These are phyloP conservation scores for Takifugu flavidus DNA, from an alignment of 2,113 vertebrate species.

Conservation along the genomic window DNA sequence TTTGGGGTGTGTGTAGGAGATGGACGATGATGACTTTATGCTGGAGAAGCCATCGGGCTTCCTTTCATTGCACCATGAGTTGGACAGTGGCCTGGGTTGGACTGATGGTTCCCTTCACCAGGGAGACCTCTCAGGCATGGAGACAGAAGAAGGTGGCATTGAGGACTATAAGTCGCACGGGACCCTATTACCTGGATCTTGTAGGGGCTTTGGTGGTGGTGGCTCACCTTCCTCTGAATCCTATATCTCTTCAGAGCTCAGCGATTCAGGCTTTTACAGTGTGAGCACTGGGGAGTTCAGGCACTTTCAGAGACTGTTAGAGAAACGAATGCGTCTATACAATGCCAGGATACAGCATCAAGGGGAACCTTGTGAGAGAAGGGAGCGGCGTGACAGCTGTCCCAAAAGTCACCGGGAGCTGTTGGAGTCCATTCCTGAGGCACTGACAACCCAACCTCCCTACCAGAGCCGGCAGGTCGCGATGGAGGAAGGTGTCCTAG, in stretches of 20 bases:
- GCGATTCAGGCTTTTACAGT: conserved; percentile 74
- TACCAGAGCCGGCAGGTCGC: conserved; percentile 47
- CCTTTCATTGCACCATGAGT: conserved; percentile 70
- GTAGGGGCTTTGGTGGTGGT: conserved; percentile 49
- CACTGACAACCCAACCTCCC: conserved; percentile 66
- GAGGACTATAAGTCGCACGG: conserved; percentile 67
- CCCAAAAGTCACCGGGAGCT: conserved; percentile 76
- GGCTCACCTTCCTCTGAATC: conserved; percentile 68
- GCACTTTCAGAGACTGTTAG: conserved; percentile 77
- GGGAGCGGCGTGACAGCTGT: conserved; percentile 71
- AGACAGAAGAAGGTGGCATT: conserved; percentile 73
- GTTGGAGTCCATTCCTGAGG: conserved; percentile 78
- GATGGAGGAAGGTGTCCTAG: conserved; percentile 45
- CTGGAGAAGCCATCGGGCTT: conserved; percentile 63
- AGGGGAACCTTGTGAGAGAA: conserved; percentile 64
- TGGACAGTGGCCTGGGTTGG: conserved; percentile 77
- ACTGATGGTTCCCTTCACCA: conserved; percentile 74
- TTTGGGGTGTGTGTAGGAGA: conserved; percentile 45
- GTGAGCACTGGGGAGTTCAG: conserved; percentile 74
- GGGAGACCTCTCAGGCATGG: conserved; percentile 73
- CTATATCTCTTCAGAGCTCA: conserved; percentile 73
- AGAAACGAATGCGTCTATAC: conserved; percentile 74
- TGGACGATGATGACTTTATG: conserved; percentile 69
- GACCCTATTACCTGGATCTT: conserved; percentile 48
- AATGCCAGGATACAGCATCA: conserved; percentile 69